Evolutionary conservation across 2,113 vertebrate species (phyloP), one percentile per base, ranked within the genome.

Genomic region (Tenrec ecaudatus): DNA sequence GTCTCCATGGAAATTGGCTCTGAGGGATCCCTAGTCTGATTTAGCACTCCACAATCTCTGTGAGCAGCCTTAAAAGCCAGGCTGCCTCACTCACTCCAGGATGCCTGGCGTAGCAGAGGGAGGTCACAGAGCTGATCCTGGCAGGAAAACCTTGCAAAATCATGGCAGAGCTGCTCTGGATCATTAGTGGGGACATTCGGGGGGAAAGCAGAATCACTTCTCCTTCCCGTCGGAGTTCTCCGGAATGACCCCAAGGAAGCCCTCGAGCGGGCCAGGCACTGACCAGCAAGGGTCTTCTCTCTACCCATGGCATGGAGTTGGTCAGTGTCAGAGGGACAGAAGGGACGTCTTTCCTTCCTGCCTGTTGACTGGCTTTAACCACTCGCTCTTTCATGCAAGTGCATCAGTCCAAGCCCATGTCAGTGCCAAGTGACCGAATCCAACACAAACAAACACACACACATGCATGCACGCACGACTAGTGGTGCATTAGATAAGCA

Each of bases 91-190:
- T 40, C 40, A 7, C 40, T 40, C 40, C 40, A 40, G 40, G 40
- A 36, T 22, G 19, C 33, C 33, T 9, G 6, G 17, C 69, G 73
- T 2, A 76, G n/a, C 17, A 57, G 20, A 57, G 6, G 58, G 2
- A 16, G 82, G 38, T 90, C 75, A 94, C 22, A 68, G 22, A 86
- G 58, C 66, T 75, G 80, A 66, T 80, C 76, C 81, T 75, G 22
- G 88, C 57, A 53, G 88, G 31, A 75, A 73, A 33, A 66, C 29
- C 40, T n/a, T 20, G n/a, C 57, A 64, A 62, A 85, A 4, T 3
- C 25, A 40, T 38, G 22, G 76, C 27, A 0, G n/a, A n/a, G 16
- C 40, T n/a, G 29, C 47, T 57, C 69, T 19, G 40, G 66, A n/a
- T 33, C 82, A 31, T 75, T 90, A 64, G 68, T 40, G 40, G 27